Base-by-base conservation (phyloP, 2,797 vertebrate genomes). In the Enteromius treurensis region DNA sequence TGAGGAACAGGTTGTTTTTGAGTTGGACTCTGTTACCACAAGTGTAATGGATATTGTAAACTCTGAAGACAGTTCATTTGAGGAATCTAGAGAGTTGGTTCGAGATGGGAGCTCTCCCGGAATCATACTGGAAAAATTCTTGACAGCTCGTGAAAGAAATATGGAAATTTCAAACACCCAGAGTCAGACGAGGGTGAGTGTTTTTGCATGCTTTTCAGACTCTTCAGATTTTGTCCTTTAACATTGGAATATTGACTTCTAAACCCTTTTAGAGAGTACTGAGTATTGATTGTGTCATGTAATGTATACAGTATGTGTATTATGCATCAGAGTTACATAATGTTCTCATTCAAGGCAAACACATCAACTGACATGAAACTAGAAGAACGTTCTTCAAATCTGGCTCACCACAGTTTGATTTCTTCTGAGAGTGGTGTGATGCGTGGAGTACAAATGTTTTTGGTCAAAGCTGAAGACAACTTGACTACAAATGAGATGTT, bases 381-480 rank as follows among this genome's bases (percentile, higher is more conserved):
- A 29, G 87, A 88, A 82, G 55, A 74, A 74, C 74, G 58, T 77
- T 53, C 75, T 60, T 82, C 70, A 67, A 75, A 45, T 77, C 82
- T 75, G 74, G 51, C 65, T 45, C 19, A 23, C 13, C 49, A 78
- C 21, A 64, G 55, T 71, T 53, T 47, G n/a, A 73, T 40, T 21
- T 62, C 77, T 13, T 74, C 64, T 69, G 77, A 81, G 53, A 82
- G 45, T 55, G 62, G 68, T 47, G 34, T 34, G 14, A 90, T 90
- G 58, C 86, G 78, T 29, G 91, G 91, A 53, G 90, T 94, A 32
- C 90, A 90, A 82, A 90, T 90, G 21, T 88, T 94, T 89, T 86
- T 94, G 78, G 93, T 95, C 68, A 95, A 96, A 88, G 93, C 94
- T 75, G 95, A 95, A 88, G 92, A 86, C 67, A 86, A 87, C 51